These are phyloP conservation scores for Sebastes umbrosus DNA, from an alignment of 2,797 vertebrate species.

Conservation along the genomic window DNA sequence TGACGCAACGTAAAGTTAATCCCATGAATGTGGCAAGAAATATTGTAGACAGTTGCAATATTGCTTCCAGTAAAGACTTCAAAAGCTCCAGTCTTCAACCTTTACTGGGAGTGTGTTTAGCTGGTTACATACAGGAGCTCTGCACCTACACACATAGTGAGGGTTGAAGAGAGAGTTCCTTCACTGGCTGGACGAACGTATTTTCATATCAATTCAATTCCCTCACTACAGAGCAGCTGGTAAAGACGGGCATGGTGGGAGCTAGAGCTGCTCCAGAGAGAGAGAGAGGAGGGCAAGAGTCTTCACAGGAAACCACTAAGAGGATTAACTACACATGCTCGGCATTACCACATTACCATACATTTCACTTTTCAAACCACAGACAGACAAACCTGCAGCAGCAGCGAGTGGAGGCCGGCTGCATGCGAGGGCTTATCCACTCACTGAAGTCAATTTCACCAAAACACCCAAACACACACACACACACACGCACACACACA, in stretches of 20 bases:
- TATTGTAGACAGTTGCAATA: too few species aligned
- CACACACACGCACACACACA: background rate
- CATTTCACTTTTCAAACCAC: constrained; percentile 38
- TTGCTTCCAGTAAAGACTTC: background rate
- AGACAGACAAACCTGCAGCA: background rate
- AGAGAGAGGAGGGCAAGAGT: background rate
- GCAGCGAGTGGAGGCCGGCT: background rate
- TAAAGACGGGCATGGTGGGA: background rate
- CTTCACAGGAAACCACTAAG: constrained; percentile 45
- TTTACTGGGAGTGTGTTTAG: too few species aligned
- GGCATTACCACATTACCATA: constrained; percentile 21
- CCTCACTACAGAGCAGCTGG: background rate
- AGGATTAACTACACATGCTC: constrained; percentile 56
- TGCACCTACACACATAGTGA: background rate
- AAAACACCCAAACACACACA: background rate
- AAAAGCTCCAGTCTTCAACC: background rate
- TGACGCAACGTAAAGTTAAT: background rate
- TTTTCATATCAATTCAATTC: background rate
- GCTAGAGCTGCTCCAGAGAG: background rate
- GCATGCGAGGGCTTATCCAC: background rate
- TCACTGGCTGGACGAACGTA: background rate
- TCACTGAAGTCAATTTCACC: background rate
- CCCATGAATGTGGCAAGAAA: background rate
- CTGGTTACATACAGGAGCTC: background rate
- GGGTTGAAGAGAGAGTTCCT: background rate